Evolutionary conservation across 2,113 vertebrate species (phyloP).

Genomic region (Pelodiscus sinensis): DNA sequence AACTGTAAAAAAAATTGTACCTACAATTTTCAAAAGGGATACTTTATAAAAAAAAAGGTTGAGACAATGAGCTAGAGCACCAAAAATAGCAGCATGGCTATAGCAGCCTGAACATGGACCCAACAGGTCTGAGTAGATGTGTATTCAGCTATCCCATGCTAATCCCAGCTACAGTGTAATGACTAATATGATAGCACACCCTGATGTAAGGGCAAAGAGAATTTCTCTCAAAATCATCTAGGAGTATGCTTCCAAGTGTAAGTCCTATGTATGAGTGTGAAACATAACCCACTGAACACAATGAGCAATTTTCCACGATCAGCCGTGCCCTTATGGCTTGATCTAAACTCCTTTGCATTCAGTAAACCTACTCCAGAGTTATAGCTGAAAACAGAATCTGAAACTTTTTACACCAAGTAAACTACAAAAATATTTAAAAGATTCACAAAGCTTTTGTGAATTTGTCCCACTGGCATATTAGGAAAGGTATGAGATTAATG

Average conservation of each 20-base stretch:
- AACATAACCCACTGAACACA: background rate
- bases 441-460: background rate
- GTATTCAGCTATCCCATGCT: background rate
- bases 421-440: background rate
- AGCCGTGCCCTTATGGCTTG: background rate
- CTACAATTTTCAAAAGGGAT: too few relatives aligned
- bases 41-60: too few relatives aligned
- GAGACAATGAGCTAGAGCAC: background rate
- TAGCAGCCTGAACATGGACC: background rate
- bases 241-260: too few relatives aligned
- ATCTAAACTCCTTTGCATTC: background rate
- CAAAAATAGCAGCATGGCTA: background rate
- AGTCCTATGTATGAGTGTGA: background rate
- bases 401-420: background rate
- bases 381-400: background rate
- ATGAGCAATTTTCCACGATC: background rate
- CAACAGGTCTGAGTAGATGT: background rate
- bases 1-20: too few relatives aligned
- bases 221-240: background rate
- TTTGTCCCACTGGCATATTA: background rate
- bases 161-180: background rate
- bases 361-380: background rate
- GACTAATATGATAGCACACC: background rate
- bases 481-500: background rate
- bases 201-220: too few relatives aligned